Conservation (phyloP, 35 echinoderm and acorn worm genomes). For the Heliocidaris tuberculata region DNA sequence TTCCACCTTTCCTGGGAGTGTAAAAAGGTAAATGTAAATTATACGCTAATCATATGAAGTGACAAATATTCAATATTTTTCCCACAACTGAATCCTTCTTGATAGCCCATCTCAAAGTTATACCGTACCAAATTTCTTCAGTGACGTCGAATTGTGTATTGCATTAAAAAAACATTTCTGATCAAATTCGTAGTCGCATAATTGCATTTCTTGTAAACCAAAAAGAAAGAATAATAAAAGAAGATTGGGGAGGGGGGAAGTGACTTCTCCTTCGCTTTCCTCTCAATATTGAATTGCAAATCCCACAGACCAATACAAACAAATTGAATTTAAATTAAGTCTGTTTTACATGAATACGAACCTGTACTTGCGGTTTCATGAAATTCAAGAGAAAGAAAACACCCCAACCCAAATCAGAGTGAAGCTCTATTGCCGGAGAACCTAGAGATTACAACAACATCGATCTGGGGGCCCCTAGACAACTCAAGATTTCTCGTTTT, state of each 20-base stretch:
- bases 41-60: too few species aligned
- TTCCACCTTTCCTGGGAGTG: too few species aligned
- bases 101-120: neutral
- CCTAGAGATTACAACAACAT: constrained; percentile 8
- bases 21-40: too few species aligned
- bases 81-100: too few species aligned
- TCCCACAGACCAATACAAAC: constrained; percentile 7
- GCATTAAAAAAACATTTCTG: neutral
- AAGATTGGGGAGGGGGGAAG: neutral
- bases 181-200: too few species aligned
- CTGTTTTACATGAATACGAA: constrained; percentile 3
- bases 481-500: neutral
- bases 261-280: neutral
- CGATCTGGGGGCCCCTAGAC: constrained; percentile 13
- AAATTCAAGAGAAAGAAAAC: constrained; percentile 12
- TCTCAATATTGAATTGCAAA: neutral
- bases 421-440: neutral
- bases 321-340: constrained; percentile 7
- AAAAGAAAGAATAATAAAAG: neutral
- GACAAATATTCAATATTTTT: too few species aligned
- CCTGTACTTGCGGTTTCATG: neutral
- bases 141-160: neutral
- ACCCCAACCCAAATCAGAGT: neutral
- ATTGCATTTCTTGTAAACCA: too few species aligned
- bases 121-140: neutral